Percentiles rank a stretch among this genome's conserved stretches.
Evolutionary conservation across 2,797 vertebrate species (phyloP).

Genomic region (Pterois miles): DNA sequence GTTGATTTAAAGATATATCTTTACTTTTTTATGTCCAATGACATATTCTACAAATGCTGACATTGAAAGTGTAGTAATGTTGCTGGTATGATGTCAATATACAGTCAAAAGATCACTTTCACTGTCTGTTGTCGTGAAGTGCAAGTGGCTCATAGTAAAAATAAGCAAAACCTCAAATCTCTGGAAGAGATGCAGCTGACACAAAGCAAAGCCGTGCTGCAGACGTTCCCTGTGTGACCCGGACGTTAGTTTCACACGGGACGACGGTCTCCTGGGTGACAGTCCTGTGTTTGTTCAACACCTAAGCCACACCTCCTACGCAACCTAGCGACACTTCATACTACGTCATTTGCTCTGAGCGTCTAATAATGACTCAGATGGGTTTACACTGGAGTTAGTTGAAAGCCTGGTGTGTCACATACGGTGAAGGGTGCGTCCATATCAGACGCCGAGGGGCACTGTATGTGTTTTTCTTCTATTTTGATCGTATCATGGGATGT

Average conservation of each 20-base stretch:
- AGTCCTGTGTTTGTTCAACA: neutral
- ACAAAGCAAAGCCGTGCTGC: fast-evolving
- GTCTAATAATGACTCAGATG: neutral
- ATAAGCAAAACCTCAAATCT: neutral
- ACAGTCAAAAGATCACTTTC: too few relatives aligned
- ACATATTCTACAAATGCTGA: neutral
- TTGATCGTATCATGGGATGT: neutral
- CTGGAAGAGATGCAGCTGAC: neutral
- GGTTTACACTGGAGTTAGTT: neutral
- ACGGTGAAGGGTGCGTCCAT: neutral
- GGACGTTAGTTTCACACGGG: neutral
- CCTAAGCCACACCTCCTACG: neutral
- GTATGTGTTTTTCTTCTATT: neutral
- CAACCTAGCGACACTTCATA: neutral
- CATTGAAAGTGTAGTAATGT: too few relatives aligned
- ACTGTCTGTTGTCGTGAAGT: too few relatives aligned
- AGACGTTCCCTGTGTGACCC: neutral
- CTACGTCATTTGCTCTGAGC: neutral
- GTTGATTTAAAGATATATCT: too few relatives aligned
- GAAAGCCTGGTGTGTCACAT: neutral
- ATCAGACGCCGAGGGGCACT: neutral
- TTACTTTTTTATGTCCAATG: neutral
- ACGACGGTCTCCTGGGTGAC: neutral
- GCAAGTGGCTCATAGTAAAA: too few relatives aligned
- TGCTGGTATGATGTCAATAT: too few relatives aligned